phyloP scores from a whole-genome alignment of 2,888 invertebrate species.

The Oxytorus armatus region DNA sequence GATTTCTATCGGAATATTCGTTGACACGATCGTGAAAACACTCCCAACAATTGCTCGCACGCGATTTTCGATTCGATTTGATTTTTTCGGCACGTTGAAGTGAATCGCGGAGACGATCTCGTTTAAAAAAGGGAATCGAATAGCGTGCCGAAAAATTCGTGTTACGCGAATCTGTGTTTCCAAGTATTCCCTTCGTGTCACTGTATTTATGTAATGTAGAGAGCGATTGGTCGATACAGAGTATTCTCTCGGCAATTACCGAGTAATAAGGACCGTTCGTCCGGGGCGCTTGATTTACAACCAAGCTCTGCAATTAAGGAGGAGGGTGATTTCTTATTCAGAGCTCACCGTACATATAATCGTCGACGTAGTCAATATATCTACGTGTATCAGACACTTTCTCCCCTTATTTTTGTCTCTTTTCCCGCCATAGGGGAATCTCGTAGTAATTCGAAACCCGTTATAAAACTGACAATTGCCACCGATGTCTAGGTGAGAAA shows the following conservation, averaged over 20 bases:
- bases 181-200: too few relatives aligned
- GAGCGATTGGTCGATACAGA: not conserved
- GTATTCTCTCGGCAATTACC: conserved; percentile 25
- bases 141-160: too few relatives aligned
- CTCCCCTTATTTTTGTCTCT: not conserved
- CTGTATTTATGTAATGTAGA: not conserved
- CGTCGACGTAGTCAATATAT: conserved; percentile 1
- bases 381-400: not conserved
- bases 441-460: not conserved
- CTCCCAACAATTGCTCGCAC: too few relatives aligned
- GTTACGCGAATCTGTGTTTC: too few relatives aligned
- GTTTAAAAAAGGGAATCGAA: too few relatives aligned
- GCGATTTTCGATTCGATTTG: too few relatives aligned
- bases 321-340: conserved; percentile 46
- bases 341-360: conserved; percentile 2
- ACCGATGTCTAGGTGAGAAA: conserved; percentile 3
- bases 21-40: too few relatives aligned
- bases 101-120: too few relatives aligned
- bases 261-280: conserved; percentile 30
- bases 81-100: too few relatives aligned
- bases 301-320: conserved; percentile 46
- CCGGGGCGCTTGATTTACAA: conserved; percentile 53
- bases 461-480: conserved; percentile 7
- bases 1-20: too few relatives aligned
- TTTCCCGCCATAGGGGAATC: conserved; percentile 7